Evolutionary conservation across 1,140 invertebrate species (phyloP).

Genomic region (Hyposmocoma kahamanoa): DNA sequence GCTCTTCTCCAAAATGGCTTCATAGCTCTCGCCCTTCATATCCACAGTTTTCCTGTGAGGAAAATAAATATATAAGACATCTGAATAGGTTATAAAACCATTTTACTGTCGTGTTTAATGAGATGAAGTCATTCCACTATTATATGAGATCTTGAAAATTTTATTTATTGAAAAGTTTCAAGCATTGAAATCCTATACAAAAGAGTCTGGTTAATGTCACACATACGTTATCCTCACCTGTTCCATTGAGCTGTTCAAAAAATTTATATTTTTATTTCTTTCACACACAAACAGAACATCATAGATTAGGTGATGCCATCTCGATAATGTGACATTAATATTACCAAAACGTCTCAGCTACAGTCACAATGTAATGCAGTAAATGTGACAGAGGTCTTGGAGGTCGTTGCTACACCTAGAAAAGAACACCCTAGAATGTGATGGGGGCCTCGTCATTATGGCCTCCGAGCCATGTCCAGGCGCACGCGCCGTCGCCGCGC

Average conservation of each 20-base stretch:
- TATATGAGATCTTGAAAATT: slow-evolving; percentile 11
- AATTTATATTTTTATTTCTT: slow-evolving; percentile 68
- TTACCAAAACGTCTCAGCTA: slow-evolving; percentile 62
- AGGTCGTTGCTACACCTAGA: slow-evolving; percentile 62
- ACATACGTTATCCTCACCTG: slow-evolving; percentile 68
- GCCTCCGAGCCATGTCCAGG: slow-evolving; percentile 8
- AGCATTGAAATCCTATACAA: slow-evolving; percentile 46
- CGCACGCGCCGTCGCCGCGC: not conserved
- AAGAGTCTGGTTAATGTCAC: slow-evolving; percentile 53
- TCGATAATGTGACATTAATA: slow-evolving; percentile 64
- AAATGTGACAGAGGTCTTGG: slow-evolving; percentile 46
- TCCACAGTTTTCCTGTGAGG: slow-evolving; percentile 83
- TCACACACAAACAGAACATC: slow-evolving; percentile 68
- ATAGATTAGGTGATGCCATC: slow-evolving; percentile 61
- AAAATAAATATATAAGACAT: slow-evolving; percentile 33
- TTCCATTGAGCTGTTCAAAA: slow-evolving; percentile 70
- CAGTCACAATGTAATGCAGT: slow-evolving; percentile 50
- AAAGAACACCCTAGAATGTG: slow-evolving; percentile 71
- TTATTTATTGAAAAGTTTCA: not conserved
- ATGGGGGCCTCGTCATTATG: slow-evolving; percentile 32
- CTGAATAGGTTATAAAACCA: slow-evolving; percentile 8
- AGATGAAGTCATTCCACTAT: slow-evolving; percentile 33
- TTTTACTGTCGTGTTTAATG: slow-evolving; percentile 29
- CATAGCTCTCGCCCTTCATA: slow-evolving; percentile 86
- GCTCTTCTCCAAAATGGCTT: slow-evolving; percentile 88